These are phyloP conservation scores for Acrocephalus arundinaceus DNA, from an alignment of 2,113 vertebrate genomes.

Conservation along the genomic window DNA sequence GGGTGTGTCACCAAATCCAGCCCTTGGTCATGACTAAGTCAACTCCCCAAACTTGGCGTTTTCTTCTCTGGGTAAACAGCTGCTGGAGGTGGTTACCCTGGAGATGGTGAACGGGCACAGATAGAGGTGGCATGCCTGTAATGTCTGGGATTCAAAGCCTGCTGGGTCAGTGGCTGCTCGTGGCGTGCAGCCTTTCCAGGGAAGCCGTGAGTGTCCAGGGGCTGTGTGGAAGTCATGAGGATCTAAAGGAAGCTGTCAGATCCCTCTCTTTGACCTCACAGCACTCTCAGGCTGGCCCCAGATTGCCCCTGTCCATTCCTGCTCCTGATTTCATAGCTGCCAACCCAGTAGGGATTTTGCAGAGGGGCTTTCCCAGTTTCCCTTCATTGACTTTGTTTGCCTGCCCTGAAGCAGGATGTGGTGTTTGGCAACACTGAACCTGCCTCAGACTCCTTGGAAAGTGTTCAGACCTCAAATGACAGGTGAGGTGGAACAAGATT, in stretches of 20 bases:
- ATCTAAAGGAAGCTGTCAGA: background rate
- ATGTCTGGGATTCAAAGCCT: constrained; percentile 7
- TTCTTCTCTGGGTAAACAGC: constrained; percentile 29
- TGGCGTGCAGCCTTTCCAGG: background rate
- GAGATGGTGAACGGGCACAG: background rate
- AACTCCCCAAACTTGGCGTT: background rate
- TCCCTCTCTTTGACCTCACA: background rate
- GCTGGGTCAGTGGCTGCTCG: constrained; percentile 37
- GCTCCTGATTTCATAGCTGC: background rate
- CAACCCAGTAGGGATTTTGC: background rate
- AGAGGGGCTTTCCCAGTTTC: accelerated
- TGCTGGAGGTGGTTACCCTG: constrained; percentile 51
- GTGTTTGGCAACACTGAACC: background rate
- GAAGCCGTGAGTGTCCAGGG: background rate
- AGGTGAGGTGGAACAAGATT: background rate
- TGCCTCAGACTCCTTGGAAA: background rate
- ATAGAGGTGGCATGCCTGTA: constrained; percentile 17
- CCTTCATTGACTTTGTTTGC: background rate
- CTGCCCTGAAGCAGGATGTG: background rate
- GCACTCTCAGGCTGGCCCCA: background rate
- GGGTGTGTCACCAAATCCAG: background rate
- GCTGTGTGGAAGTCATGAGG: background rate
- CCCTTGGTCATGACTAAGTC: background rate
- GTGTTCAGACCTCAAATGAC: background rate
- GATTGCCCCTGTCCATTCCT: background rate